Conservation (phyloP, 2,797 vertebrate species). For the Notoglanidium macrostoma region DNA sequence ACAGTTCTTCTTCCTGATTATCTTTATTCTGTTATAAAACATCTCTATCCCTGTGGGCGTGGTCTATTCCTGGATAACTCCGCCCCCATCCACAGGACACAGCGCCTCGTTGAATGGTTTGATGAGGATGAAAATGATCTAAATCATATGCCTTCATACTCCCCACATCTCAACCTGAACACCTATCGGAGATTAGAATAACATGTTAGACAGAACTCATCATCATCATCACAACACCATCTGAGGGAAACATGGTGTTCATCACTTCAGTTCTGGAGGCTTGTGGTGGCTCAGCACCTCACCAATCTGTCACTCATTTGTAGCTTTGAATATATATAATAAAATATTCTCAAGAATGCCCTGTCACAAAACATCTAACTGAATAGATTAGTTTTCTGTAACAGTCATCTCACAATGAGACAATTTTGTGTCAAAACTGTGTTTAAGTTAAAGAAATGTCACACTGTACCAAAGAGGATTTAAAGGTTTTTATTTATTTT, state of each 20-base stretch:
- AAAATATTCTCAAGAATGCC: not conserved
- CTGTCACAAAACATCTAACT: not conserved
- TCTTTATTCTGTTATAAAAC: not conserved
- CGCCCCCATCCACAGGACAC: not conserved
- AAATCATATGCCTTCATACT: not conserved
- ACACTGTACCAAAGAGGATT: not conserved
- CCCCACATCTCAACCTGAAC: not conserved
- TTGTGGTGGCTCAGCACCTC: not conserved
- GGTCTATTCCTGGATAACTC: not conserved
- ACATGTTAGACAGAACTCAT: not conserved
- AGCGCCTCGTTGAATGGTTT: not conserved
- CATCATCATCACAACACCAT: not conserved
- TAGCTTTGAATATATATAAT: not conserved
- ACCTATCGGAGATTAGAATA: not conserved
- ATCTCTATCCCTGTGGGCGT: not conserved
- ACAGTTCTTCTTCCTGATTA: no score
- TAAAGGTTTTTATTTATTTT: not conserved
- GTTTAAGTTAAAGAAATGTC: not conserved
- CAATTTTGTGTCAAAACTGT: not conserved
- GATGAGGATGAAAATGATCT: not conserved
- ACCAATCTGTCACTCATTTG: not conserved
- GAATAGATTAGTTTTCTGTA: not conserved
- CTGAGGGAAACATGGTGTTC: not conserved
- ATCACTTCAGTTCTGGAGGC: not conserved
- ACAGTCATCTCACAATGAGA: not conserved